Evolutionary conservation across 2,888 invertebrate genomes (phyloP).

Genomic region (Drosophila leonis): DNA sequence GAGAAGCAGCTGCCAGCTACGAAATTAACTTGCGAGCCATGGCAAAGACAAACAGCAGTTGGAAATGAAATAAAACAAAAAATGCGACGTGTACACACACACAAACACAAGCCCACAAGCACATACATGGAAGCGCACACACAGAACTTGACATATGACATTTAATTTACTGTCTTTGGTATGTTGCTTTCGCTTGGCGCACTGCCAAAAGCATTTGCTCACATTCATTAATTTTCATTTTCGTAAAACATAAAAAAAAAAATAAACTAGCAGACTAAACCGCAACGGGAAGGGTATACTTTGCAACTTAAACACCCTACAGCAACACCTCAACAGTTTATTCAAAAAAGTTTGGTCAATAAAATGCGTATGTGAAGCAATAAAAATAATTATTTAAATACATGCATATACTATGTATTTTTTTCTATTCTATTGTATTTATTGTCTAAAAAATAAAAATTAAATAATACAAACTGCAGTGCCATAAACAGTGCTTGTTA

Average conservation of each 20-base stretch:
- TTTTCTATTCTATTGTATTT: not conserved
- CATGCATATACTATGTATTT: not conserved
- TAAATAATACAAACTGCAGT: not conserved
- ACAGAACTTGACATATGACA: conserved; percentile 78
- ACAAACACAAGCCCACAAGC: conserved; percentile 6
- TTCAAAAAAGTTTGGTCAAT: not conserved
- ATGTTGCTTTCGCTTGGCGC: conserved; percentile 68
- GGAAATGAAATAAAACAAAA: conserved; percentile 66
- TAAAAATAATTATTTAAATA: not conserved
- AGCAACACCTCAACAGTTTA: not conserved
- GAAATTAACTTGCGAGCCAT: conserved; percentile 73
- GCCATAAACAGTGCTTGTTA: not conserved
- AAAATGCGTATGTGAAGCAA: not conserved
- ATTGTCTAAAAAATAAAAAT: not conserved
- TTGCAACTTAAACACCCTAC: conserved; percentile 15
- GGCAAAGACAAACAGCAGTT: conserved; percentile 72
- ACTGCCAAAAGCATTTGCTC: conserved; percentile 78
- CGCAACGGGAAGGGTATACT: conserved; percentile 18
- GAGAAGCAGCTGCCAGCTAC: conserved; percentile 47
- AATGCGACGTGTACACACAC: conserved; percentile 28
- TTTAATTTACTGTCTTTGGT: conserved; percentile 79
- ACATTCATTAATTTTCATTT: conserved; percentile 81
- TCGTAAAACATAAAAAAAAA: conserved; percentile 47
- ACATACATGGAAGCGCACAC: conserved; percentile 21
- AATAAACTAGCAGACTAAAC: conserved; percentile 19